Evolutionary conservation across 2,888 invertebrate species (phyloP), one percentile per base, ranked within the genome.

Genomic region (Drosophila suboccidentalis): DNA sequence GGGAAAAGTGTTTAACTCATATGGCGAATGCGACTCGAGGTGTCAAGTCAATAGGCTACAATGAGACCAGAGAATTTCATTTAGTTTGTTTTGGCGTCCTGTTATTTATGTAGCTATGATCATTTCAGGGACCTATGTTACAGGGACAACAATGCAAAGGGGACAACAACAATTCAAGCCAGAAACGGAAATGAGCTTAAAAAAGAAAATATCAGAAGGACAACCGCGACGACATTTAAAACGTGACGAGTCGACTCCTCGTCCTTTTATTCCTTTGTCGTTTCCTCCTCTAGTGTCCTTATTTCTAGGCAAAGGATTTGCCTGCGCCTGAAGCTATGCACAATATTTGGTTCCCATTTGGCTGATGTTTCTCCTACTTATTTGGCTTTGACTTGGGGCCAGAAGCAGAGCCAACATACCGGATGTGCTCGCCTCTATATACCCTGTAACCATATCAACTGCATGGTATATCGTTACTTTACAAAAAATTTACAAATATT

Each of bases 211-310:
- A 75, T 73, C 66, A 73, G 55, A 71, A 71, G 62, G 67, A 75
- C 70, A 73, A 81, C 84, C 87, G 77, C 87, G 87, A 72, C 71
- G 81, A 80, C 81, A 87, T 75, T 82, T 86, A 71, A 75, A 83
- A 83, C 83, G 78, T 82, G 82, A 78, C 73, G 78, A 75, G 71
- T 68, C 62, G 62, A 55, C 80, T 60, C 66, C 50, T 53, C 26
- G 9, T 44, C 34, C 13, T 34, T 9, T 53, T 17, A 10, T 1
- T 13, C 22, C 29, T 13, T 1, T 3, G 11, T 15, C 3, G 26
- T 15, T 22, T 36, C 26, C 4, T 17, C 11, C 15, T 29, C 36
- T n/a, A 3, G 3, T 4, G 4, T n/a, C 3, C 22, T 17, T 15
- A 10, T 36, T 6, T 6, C 47, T 17, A 8, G 15, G 11, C 10